Conservation (phyloP, 2,888 invertebrate genomes). For the Lapara coniferarum region DNA sequence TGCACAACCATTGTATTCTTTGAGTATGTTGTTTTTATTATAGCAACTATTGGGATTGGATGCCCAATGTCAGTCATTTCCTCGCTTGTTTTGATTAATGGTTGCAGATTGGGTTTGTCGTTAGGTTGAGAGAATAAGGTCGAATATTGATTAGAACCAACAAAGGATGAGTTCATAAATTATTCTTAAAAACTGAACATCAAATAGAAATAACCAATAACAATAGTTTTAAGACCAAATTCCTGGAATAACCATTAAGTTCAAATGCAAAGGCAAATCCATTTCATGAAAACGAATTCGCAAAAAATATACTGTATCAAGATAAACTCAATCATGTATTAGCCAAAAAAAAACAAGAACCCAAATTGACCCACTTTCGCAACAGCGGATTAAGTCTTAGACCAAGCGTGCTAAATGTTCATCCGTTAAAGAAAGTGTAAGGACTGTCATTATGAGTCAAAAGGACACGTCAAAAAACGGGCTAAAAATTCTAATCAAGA, state of each 20-base stretch:
- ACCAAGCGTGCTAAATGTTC: slow-evolving; percentile 20
- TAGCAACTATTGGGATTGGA: not conserved
- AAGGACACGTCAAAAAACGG: not conserved
- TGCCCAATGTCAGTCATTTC: not conserved
- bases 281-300: not conserved
- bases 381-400: slow-evolving; percentile 3
- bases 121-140: too few species aligned
- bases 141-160: too few species aligned
- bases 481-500: too few species aligned
- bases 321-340: slow-evolving; percentile 21
- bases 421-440: slow-evolving; percentile 15
- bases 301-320: slow-evolving; percentile 23
- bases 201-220: too few species aligned
- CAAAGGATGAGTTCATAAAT: too few species aligned
- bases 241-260: not conserved
- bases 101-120: too few species aligned
- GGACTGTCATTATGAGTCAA: slow-evolving; percentile 13
- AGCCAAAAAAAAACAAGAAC: slow-evolving; percentile 19
- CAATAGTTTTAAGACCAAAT: not conserved
- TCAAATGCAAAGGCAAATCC: not conserved
- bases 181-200: too few species aligned
- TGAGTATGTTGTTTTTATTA: slow-evolving; percentile 22
- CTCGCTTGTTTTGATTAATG: not conserved
- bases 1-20: slow-evolving; percentile 60
- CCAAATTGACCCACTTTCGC: slow-evolving; percentile 14